phyloP scores from a whole-genome alignment of 2,888 invertebrate species.

The Stenchaetothrips biformis region DNA sequence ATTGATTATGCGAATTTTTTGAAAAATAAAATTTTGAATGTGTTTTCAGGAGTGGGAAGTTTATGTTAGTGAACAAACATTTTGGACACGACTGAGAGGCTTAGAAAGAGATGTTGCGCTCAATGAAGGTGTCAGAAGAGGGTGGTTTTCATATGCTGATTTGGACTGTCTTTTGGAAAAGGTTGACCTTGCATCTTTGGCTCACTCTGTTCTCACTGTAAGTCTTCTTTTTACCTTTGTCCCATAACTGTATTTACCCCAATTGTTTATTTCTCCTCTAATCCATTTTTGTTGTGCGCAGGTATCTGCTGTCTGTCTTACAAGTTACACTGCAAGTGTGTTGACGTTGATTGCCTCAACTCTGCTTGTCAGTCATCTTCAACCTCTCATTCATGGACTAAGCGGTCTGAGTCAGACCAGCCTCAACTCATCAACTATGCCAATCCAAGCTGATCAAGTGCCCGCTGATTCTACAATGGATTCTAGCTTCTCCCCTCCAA shows the following conservation, averaged over 20 bases:
- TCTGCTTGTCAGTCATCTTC: constrained; percentile 46
- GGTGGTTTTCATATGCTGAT: constrained; percentile 81
- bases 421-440: not conserved
- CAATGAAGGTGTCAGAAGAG: constrained; percentile 64
- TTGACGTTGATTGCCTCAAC: constrained; percentile 57
- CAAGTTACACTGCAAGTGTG: constrained; percentile 58
- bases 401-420: not conserved
- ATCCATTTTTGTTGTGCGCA: constrained; percentile 38
- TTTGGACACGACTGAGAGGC: constrained; percentile 64
- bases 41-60: constrained; percentile 75
- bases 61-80: constrained; percentile 69
- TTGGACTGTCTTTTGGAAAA: constrained; percentile 55
- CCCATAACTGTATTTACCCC: too few relatives aligned
- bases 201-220: constrained; percentile 50
- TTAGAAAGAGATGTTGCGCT: constrained; percentile 69
- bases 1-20: constrained; percentile 29
- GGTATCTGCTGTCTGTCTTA: constrained; percentile 55
- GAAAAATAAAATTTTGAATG: constrained; percentile 32
- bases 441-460: not conserved
- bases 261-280: too few relatives aligned
- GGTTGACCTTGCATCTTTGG: constrained; percentile 49
- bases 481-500: not conserved
- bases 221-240: constrained; percentile 31
- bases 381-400: constrained; percentile 20
- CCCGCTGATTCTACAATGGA: not conserved